phyloP scores from a whole-genome alignment of 92 coral and sea anemone genomes.

The Porites rus region DNA sequence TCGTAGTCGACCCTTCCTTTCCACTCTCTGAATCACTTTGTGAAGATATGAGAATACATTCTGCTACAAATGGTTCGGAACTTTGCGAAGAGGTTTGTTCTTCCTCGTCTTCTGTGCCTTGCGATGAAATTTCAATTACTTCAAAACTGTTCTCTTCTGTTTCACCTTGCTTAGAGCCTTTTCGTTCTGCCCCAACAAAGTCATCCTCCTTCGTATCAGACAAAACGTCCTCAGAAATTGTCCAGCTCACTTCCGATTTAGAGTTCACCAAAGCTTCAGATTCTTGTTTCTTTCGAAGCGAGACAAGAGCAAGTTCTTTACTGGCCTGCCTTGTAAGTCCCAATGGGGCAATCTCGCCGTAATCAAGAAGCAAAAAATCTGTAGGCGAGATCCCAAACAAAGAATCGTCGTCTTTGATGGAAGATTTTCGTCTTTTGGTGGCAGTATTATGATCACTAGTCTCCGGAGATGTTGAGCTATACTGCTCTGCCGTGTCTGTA shows the following conservation, averaged over 20 bases:
- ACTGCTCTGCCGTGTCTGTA: not conserved
- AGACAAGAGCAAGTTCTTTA: conserved; percentile 70
- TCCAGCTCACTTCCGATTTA: not conserved
- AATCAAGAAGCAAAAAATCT: conserved; percentile 23
- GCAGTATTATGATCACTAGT: conserved; percentile 10
- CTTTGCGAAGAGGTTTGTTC: conserved; percentile 5
- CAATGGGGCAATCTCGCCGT: conserved; percentile 39
- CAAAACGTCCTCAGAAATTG: not conserved
- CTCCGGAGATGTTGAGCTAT: not conserved
- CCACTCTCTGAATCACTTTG: conserved; percentile 58
- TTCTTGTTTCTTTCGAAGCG: conserved; percentile 29
- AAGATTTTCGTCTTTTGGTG: conserved; percentile 49
- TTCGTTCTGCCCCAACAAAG: not conserved
- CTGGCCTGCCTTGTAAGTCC: conserved; percentile 89
- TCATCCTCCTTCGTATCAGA: conserved; percentile 8
- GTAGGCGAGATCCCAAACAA: conserved; percentile 1
- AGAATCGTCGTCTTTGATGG: conserved; percentile 10
- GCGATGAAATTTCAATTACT: conserved; percentile 65
- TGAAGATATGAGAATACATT: conserved; percentile 55
- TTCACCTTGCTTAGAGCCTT: not conserved
- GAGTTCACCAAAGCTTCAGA: not conserved
- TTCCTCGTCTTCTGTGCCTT: conserved; percentile 36
- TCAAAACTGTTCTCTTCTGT: conserved; percentile 16
- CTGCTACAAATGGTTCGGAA: not conserved
- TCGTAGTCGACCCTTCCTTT: not conserved